phyloP scores from a whole-genome alignment of 2,113 vertebrate genomes.

The Hirundichthys speculiger region DNA sequence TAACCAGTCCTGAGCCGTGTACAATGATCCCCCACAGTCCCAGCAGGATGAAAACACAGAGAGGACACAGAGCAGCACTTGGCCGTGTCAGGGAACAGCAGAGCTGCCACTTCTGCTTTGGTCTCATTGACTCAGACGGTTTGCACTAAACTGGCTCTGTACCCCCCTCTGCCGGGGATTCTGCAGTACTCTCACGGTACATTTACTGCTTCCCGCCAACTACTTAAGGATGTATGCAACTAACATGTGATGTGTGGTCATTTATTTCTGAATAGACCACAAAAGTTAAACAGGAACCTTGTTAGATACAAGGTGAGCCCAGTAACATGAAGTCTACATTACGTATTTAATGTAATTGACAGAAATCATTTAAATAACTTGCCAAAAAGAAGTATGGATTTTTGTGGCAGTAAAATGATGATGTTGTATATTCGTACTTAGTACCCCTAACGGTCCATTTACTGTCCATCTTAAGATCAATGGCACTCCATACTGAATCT shows the following conservation, averaged over 20 bases:
- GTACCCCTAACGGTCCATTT: too few species aligned
- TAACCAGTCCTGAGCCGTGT: slow-evolving; percentile 47
- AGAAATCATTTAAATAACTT: neutral
- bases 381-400: neutral
- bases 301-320: too few species aligned
- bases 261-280: slow-evolving; percentile 6
- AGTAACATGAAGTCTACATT: too few species aligned
- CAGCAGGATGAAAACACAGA: slow-evolving; percentile 54
- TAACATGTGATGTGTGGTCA: slow-evolving; percentile 5
- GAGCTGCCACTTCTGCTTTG: slow-evolving; percentile 57
- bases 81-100: slow-evolving; percentile 55
- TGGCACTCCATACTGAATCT: slow-evolving; percentile 61
- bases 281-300: neutral
- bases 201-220: slow-evolving; percentile 15
- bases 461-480: slow-evolving; percentile 19
- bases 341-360: too few species aligned
- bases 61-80: slow-evolving; percentile 45
- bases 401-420: too few species aligned
- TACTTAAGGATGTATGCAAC: neutral
- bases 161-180: slow-evolving; percentile 52
- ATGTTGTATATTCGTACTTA: too few species aligned
- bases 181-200: neutral
- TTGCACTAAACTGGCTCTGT: slow-evolving; percentile 8
- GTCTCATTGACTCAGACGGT: slow-evolving; percentile 28
- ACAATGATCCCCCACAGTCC: slow-evolving; percentile 60